Conservation (phyloP, 30 jellyfish, hydroid and myxozoan species). For the Clytia hemisphaerica region DNA sequence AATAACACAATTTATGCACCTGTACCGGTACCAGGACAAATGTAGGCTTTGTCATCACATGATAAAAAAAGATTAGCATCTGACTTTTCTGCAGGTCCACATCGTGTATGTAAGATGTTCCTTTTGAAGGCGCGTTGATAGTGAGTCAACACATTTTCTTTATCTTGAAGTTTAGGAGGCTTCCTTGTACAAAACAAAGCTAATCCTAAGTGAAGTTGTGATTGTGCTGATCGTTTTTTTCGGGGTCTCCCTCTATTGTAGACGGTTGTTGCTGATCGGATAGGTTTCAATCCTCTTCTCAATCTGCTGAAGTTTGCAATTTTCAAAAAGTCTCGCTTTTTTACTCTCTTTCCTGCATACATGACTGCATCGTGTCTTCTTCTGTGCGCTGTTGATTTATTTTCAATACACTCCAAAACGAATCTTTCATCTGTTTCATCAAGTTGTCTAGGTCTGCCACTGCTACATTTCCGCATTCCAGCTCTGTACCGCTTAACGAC, state of each 20-base stretch:
- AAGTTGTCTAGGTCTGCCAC: too few relatives aligned
- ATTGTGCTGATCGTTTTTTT: conserved; percentile 1
- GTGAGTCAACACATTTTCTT: too few relatives aligned
- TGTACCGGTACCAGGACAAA: conserved; percentile 18
- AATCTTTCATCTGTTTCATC: conserved; percentile 14
- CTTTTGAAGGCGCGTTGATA: too few relatives aligned
- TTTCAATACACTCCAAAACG: conserved; percentile 13
- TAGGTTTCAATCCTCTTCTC: background rate
- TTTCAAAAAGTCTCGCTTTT: background rate
- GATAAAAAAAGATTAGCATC: background rate
- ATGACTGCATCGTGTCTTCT: conserved; percentile 5
- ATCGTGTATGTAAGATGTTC: too few relatives aligned
- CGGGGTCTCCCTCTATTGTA: conserved; percentile 27
- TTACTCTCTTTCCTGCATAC: background rate
- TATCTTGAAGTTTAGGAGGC: too few relatives aligned
- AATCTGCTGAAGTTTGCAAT: background rate
- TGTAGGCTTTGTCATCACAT: conserved; percentile 22
- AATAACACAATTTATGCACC: too few relatives aligned
- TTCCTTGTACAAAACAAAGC: conserved; percentile 17
- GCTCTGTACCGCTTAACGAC: conserved; percentile 1
- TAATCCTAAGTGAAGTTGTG: background rate
- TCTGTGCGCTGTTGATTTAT: conserved; percentile 17
- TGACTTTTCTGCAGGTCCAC: conserved; percentile 1
- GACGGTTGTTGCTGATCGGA: conserved; percentile 5
- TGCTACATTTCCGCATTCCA: conserved; percentile 28